phyloP scores from a whole-genome alignment of 2,888 invertebrate species.

The Sarcophaga variegata region DNA sequence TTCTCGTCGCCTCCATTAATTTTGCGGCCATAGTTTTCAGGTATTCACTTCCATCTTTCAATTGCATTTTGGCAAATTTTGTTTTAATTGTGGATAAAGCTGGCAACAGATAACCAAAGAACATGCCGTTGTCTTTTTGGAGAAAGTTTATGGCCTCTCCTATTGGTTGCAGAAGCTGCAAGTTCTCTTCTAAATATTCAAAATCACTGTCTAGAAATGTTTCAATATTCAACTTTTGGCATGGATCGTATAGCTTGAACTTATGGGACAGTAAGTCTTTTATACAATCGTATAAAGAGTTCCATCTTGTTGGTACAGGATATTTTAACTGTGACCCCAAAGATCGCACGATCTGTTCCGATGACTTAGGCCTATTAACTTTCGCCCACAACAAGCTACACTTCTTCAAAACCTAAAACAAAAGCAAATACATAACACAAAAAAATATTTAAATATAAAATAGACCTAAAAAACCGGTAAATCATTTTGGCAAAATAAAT shows the following conservation, averaged over 20 bases:
- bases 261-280: too few species aligned
- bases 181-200: constrained; percentile 47
- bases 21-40: constrained; percentile 30
- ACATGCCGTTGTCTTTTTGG: constrained; percentile 51
- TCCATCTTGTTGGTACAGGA: too few species aligned
- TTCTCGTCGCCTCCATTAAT: constrained; percentile 31
- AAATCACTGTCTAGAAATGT: constrained; percentile 51
- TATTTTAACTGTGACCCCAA: too few species aligned
- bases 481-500: constrained; percentile 23
- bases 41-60: constrained; percentile 29
- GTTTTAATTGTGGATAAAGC: constrained; percentile 47
- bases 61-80: constrained; percentile 40
- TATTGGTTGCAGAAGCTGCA: constrained; percentile 50
- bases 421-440: too few species aligned
- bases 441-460: too few species aligned
- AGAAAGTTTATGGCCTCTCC: constrained; percentile 50
- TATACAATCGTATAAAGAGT: too few species aligned
- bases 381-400: too few species aligned
- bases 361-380: too few species aligned
- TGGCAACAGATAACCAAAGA: constrained; percentile 49
- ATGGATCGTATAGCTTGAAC: constrained; percentile 11
- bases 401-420: too few species aligned
- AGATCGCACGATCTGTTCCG: too few species aligned
- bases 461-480: background rate
- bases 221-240: constrained; percentile 48